Base-by-base conservation (phyloP, 1,140 invertebrate species). In the Hypothenemus hampei region DNA sequence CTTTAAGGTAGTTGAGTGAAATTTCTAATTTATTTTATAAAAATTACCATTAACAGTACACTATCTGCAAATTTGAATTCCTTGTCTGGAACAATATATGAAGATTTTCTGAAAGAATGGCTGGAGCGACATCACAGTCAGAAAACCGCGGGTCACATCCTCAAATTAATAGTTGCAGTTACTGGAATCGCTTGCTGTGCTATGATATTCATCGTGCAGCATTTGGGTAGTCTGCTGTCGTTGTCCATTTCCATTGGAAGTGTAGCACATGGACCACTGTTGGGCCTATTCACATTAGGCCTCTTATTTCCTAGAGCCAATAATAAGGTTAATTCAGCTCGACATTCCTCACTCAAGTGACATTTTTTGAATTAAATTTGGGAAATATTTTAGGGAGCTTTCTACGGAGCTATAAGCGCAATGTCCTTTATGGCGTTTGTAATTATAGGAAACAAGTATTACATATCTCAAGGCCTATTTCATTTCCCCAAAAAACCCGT, bases 41-140 rank as follows among this genome's bases (percentile, higher is more conserved):
- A n/a, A n/a, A n/a, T n/a, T n/a, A n/a, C n/a, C n/a, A n/a, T n/a
- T n/a, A n/a, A n/a, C 65, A 84, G 82, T 63, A 83, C 84, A 0
- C 72, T 85, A 23, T 84, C 82, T 0, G 81, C 80, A n/a, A 75
- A 77, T 5, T 64, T 85, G 18, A 86, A 85, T 64, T 79, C 81
- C 5, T 63, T 86, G 45, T 75, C 83, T 7, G 82, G 83, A 8
- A 81, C 83, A 6, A 76, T 79, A n/a, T 76, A 82, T 62, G 79
- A 84, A 66, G 83, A 86, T 66, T 80, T 83, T 48, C 59, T 84
- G 0, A 72, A 73, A 54, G 64, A 65, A 2, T 68, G 58, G 45
- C 65, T 73, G 58, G 64, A 61, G 16, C 39, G 65, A 21, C 65
- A 72, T 19, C 64, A 76, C n/a, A 63, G 66, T 2, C 76, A 81